These are phyloP conservation scores for Neodiprion virginianus DNA, from an alignment of 1,140 invertebrate species.

Conservation along the genomic window DNA sequence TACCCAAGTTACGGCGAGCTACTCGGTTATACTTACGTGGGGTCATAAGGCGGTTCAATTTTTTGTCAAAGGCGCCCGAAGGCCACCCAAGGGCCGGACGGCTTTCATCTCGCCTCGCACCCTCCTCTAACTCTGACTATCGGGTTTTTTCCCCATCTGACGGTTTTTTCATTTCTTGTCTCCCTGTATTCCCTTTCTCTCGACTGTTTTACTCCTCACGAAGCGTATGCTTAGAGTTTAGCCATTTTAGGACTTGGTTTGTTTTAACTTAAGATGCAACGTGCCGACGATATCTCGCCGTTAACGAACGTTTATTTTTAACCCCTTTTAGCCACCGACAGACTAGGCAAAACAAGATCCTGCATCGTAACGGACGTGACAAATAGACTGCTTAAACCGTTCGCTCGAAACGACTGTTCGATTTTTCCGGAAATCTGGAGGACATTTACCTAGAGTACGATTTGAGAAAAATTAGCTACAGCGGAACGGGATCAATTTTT, in stretches of 20 bases:
- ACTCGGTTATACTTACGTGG: background rate
- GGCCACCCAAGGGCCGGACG: background rate
- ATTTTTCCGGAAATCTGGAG: too few relatives aligned
- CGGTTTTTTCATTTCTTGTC: background rate
- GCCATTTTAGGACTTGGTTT: slow-evolving; percentile 30
- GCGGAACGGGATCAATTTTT: too few relatives aligned
- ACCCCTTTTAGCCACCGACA: slow-evolving; percentile 12
- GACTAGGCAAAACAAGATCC: background rate
- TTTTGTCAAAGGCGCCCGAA: slow-evolving; percentile 1
- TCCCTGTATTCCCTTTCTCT: background rate
- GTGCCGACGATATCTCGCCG: slow-evolving; percentile 24
- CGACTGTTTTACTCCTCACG: slow-evolving; percentile 21
- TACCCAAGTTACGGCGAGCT: background rate
- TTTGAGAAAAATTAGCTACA: too few relatives aligned
- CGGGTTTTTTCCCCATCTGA: background rate
- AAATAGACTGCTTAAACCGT: background rate
- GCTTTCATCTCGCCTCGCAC: slow-evolving; percentile 1
- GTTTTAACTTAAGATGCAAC: slow-evolving; percentile 36
- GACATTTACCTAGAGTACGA: too few relatives aligned
- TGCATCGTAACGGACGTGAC: background rate
- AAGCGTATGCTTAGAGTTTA: slow-evolving; percentile 15
- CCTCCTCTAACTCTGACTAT: background rate
- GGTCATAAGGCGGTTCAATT: background rate
- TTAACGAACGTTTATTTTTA: slow-evolving; percentile 24
- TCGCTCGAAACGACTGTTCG: background rate